Base-by-base conservation (phyloP, 2,113 vertebrate genomes). In the Sporophila hypoxantha region DNA sequence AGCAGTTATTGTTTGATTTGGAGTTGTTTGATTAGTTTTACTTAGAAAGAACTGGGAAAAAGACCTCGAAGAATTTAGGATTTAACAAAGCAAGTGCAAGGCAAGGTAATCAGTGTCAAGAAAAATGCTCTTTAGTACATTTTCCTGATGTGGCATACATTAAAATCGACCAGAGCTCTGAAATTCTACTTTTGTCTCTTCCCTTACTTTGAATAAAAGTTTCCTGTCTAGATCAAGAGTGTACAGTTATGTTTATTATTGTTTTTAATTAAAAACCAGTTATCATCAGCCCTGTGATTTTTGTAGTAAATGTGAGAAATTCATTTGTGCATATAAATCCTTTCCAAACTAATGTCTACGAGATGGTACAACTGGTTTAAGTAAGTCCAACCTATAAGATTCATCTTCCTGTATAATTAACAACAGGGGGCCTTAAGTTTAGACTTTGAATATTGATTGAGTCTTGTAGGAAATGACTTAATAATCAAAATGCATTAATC, bases 311-410 rank as follows among this genome's bases (percentile, higher is more conserved):
- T 59, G 32, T 82, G 80, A 86, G 56, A 85, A 82, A 92, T 77
- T 84, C 1, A 84, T 79, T 90, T 85, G 15, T n/a, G 29, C 53
- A 68, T 92, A 79, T 73, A 87, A 88, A 79, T 88, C 23, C 70
- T 84, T 60, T 74, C 23, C n/a, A 60, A 83, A 82, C 78, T 94
- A 94, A 94, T 96, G 55, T 95, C 65, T 67, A 73, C 79, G 77
- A 94, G 94, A 87, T 65, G 77, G 67, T 88, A 85, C 87, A 94
- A 95, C 84, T 61, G 80, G 61, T 88, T 95, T 94, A 93, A 94
- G 15, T 34, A 23, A 87, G 84, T 86, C 50, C 85, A 91, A 65
- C 82, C 47, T 85, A 12, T n/a, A 76, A 79, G 81, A 67, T 95
- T 94, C 21, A 92, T 94, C 91, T 95, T 94, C 87, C 75, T 91